phyloP scores from a whole-genome alignment of 64 coral and sea anemone genomes.

The Montipora sp. region DNA sequence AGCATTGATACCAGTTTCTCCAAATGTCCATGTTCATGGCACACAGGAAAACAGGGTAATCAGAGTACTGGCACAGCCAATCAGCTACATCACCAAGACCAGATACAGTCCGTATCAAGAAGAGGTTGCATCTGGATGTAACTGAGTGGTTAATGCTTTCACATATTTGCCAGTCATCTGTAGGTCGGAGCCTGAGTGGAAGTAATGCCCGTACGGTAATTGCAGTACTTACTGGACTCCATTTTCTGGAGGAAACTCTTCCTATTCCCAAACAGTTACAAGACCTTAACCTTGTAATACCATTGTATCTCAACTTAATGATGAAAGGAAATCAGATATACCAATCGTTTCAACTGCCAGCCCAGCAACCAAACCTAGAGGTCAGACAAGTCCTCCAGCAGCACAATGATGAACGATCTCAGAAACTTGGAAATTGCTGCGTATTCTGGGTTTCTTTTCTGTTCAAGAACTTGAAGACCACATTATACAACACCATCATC shows the following conservation, averaged over 20 bases:
- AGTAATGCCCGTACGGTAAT: conserved; percentile 44
- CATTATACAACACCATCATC: not conserved
- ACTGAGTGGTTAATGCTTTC: not conserved
- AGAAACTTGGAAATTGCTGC: no score
- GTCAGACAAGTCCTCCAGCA: conserved; percentile 1
- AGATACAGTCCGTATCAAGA: not conserved
- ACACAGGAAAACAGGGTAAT: not conserved
- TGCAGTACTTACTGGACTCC: not conserved
- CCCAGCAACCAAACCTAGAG: conserved; percentile 42
- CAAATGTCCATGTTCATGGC: conserved; percentile 21
- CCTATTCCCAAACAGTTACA: not conserved
- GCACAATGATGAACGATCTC: not conserved
- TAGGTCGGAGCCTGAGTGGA: not conserved
- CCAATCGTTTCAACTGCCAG: conserved; percentile 11
- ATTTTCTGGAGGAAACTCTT: conserved; percentile 33
- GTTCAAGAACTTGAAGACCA: conserved; percentile 10
- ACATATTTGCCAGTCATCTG: not conserved
- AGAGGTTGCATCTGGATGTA: not conserved
- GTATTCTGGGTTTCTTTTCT: conserved; percentile 36
- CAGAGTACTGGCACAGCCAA: not conserved
- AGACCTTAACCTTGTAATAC: conserved; percentile 11
- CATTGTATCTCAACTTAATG: not conserved
- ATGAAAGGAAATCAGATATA: conserved; percentile 29
- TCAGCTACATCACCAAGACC: not conserved
- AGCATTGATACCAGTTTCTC: not conserved